A percentile compares a stretch with the other conserved stretches of the same genome.
phyloP scores from a whole-genome alignment of 2,113 vertebrate species.

The Caranx ignobilis region DNA sequence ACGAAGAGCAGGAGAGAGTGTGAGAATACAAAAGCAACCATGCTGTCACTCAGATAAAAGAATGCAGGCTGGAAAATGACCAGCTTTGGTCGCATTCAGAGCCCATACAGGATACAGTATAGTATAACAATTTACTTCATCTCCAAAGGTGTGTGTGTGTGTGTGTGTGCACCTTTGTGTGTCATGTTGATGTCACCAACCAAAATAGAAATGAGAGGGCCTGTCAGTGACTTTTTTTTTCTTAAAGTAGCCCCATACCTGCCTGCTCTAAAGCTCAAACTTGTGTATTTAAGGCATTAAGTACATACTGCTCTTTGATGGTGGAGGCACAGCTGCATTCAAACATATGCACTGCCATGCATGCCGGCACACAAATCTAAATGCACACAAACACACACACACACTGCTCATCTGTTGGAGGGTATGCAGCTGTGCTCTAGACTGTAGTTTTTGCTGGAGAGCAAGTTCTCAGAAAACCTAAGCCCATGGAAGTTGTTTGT shows the following conservation, averaged over 20 bases:
- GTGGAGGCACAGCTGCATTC: slow-evolving; percentile 52
- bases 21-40: slow-evolving; percentile 17
- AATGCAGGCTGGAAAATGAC: slow-evolving; percentile 18
- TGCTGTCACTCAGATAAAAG: slow-evolving; percentile 13
- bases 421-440: slow-evolving; percentile 39
- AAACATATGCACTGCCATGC: slow-evolving; percentile 48
- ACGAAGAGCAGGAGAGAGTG: neutral
- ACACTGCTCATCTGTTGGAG: slow-evolving; percentile 12
- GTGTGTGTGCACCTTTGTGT: neutral
- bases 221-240: slow-evolving; percentile 43
- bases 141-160: slow-evolving; percentile 20
- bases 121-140: slow-evolving; percentile 25
- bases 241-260: slow-evolving; percentile 32
- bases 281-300: slow-evolving; percentile 39
- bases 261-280: slow-evolving; percentile 48
- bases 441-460: neutral
- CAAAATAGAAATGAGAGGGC: slow-evolving; percentile 48
- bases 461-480: slow-evolving; percentile 20
- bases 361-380: neutral
- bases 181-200: slow-evolving; percentile 38
- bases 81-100: slow-evolving; percentile 7
- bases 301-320: slow-evolving; percentile 47
- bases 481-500: slow-evolving; percentile 22
- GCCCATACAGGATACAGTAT: slow-evolving; percentile 16
- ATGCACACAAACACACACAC: slow-evolving; percentile 22